These are phyloP conservation scores for Ostrea edulis DNA, from an alignment of 1,140 invertebrate genomes.

Conservation along the genomic window DNA sequence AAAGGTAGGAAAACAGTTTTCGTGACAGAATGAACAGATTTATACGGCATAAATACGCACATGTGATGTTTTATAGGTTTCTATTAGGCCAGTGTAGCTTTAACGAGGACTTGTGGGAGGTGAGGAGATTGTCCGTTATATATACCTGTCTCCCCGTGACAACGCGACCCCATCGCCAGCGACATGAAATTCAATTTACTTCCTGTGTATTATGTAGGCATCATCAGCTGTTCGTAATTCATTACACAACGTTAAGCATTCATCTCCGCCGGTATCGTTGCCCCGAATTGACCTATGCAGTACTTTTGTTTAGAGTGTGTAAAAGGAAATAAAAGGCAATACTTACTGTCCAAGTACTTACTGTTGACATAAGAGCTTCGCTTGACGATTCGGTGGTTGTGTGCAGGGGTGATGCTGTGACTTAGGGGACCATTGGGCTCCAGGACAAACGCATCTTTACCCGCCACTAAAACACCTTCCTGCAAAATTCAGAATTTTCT, in stretches of 20 bases:
- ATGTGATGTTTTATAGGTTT: not conserved
- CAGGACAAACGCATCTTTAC: constrained; percentile 49
- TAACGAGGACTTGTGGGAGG: not conserved
- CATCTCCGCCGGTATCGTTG: too few relatives aligned
- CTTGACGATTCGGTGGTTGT: constrained; percentile 48
- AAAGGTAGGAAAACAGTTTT: not conserved
- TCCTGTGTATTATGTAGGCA: not conserved
- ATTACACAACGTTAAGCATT: not conserved
- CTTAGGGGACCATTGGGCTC: constrained; percentile 46
- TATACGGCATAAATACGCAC: not conserved
- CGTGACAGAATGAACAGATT: constrained; percentile 3
- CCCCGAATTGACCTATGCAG: too few relatives aligned
- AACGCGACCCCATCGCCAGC: not conserved
- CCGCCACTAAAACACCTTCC: constrained; percentile 51
- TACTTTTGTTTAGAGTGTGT: too few relatives aligned
- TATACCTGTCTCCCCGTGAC: not conserved
- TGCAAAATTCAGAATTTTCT: not conserved
- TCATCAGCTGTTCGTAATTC: not conserved
- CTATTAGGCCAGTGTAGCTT: not conserved
- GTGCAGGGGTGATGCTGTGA: constrained; percentile 26
- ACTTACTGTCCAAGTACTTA: constrained; percentile 31
- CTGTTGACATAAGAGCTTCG: constrained; percentile 43
- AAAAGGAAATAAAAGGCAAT: not conserved
- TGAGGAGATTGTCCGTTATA: not conserved
- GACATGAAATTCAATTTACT: not conserved